Base-by-base conservation (phyloP, 2,888 invertebrate genomes). In the Drosophila buzzatii region DNA sequence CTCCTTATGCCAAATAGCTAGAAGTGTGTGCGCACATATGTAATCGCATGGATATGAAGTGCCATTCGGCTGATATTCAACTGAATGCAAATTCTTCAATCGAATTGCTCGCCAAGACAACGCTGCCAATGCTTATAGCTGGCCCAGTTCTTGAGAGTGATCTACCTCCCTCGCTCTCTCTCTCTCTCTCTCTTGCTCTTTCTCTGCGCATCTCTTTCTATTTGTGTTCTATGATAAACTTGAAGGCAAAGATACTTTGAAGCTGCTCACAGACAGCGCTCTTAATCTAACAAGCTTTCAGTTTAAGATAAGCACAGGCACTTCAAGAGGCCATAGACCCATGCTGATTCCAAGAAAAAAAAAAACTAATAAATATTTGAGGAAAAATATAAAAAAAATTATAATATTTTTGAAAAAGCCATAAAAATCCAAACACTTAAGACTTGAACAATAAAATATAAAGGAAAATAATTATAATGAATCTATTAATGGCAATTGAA, bases 41-140 rank as follows among this genome's bases (percentile, higher is more conserved):
- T 61, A 64, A 49, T 64, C 47, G 47, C 39, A 16, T 39, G n/a
- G 39, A 63, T 33, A 41, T 49, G 10, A 51, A 65, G 65, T 51
- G 51, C 35, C 64, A 65, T 64, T 65, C 51, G 23, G 2, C n/a
- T 53, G 37, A 65, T 51, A 49, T 63, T 37, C 23, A 44, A 18
- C 20, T 37, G 49, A 20, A 27, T 18, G 42, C 64, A 63, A 64
- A 64, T 49, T 41, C 35, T 31, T n/a, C 33, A 64, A 59, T 59
- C 31, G 20, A 49, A 20, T 59, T 20, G 37, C 45, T 27, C 27
- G 35, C 58, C 35, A 39, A 59, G 49, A 49, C 39, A 59, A 39
- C 27, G 27, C 35, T 35, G 35, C 12, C 18, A 23, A 23, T 20
- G 44, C 18, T 4, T 4, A 12, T 20, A 14, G 1, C 18, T 59